These are phyloP conservation scores for Tachypleus tridentatus DNA, from an alignment of 1,140 invertebrate species.

Conservation along the genomic window DNA sequence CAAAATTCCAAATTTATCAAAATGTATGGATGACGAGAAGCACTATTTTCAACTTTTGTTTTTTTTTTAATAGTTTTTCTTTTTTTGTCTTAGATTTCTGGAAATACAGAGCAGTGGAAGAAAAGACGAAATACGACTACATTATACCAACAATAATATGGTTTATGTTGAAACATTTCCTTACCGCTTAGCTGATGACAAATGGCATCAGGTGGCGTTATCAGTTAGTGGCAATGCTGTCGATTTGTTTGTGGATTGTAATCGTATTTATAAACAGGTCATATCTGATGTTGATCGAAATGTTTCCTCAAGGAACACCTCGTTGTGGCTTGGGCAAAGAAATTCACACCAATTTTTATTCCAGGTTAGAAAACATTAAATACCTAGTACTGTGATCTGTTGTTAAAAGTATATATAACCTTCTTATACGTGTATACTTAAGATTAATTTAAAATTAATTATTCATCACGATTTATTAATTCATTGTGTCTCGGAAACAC, in stretches of 20 bases:
- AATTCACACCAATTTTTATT: slow-evolving; percentile 71
- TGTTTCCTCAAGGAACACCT: slow-evolving; percentile 46
- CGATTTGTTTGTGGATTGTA: slow-evolving; percentile 72
- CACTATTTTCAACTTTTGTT: background rate
- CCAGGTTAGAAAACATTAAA: slow-evolving; percentile 48
- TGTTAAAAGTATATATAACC: too few species aligned
- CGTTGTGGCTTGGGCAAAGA: slow-evolving; percentile 75
- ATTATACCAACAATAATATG: slow-evolving; percentile 45
- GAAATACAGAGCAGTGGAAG: slow-evolving; percentile 81
- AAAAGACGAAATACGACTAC: slow-evolving; percentile 55
- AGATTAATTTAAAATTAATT: too few species aligned
- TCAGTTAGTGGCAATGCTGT: slow-evolving; percentile 67
- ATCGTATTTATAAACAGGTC: slow-evolving; percentile 61
- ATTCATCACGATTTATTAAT: too few species aligned
- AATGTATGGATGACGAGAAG: too few species aligned
- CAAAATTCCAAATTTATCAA: too few species aligned
- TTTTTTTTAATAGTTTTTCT: background rate
- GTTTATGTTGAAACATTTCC: slow-evolving; percentile 73
- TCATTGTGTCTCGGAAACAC: too few species aligned
- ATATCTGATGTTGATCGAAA: slow-evolving; percentile 55
- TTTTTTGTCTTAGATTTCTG: slow-evolving; percentile 52
- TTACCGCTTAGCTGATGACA: slow-evolving; percentile 66
- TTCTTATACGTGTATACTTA: too few species aligned
- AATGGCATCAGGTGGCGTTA: slow-evolving; percentile 73
- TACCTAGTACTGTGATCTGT: too few species aligned